Evolutionary conservation across 2,888 invertebrate genomes (phyloP).

Genomic region (Ptychoptera contaminata): DNA sequence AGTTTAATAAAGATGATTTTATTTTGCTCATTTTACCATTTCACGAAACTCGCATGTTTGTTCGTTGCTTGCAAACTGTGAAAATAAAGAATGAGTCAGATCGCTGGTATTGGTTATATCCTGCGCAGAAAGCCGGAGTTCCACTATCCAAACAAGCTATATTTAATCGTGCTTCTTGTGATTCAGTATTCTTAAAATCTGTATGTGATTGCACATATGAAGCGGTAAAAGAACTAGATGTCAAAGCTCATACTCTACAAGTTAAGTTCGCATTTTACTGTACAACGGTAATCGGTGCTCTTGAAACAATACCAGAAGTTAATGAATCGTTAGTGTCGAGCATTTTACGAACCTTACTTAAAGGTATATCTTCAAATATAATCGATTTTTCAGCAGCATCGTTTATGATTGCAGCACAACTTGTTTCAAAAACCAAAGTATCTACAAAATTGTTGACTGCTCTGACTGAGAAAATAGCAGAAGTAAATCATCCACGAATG

Average conservation of each 20-base stretch:
- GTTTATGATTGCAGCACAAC: conserved; percentile 55
- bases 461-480: conserved; percentile 42
- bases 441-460: conserved; percentile 38
- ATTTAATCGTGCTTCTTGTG: conserved; percentile 52
- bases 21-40: conserved; percentile 76
- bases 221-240: conserved; percentile 42
- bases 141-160: conserved; percentile 56
- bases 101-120: conserved; percentile 61
- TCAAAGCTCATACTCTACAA: conserved; percentile 42
- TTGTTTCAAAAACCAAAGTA: conserved; percentile 47
- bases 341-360: conserved; percentile 52
- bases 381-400: conserved; percentile 56
- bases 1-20: conserved; percentile 71
- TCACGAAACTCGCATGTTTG: conserved; percentile 83
- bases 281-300: conserved; percentile 52
- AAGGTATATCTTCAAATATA: conserved; percentile 50
- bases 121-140: conserved; percentile 57
- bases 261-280: conserved; percentile 70
- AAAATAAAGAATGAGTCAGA: conserved; percentile 42
- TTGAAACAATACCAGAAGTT: conserved; percentile 39
- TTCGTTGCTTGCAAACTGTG: conserved; percentile 60
- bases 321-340: conserved; percentile 49
- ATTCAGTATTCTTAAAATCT: conserved; percentile 44
- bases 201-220: conserved; percentile 40
- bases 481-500: conserved; percentile 35